Percentiles rank a stretch among this genome's conserved stretches.
Conservation (phyloP, 2,888 invertebrate species). For the Ramazzottius varieornatus region DNA sequence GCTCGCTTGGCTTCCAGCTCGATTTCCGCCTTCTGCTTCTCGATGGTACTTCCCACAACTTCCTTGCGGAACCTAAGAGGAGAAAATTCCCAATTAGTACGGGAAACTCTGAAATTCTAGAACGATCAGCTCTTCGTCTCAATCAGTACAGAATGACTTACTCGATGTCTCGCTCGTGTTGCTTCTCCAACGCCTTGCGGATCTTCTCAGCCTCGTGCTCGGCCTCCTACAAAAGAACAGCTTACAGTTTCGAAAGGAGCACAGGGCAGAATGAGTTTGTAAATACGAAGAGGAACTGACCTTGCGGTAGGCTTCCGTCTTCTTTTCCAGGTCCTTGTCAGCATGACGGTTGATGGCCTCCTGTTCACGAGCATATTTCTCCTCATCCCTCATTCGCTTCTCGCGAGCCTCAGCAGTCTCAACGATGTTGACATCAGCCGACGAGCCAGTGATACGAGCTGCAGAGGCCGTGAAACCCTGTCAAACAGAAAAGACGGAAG, state of each 20-base stretch:
- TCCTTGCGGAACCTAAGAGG: background rate
- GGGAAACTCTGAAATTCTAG: background rate
- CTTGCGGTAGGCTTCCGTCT: background rate
- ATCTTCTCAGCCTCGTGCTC: background rate
- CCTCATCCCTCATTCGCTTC: background rate
- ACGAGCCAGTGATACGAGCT: background rate
- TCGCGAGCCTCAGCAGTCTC: background rate
- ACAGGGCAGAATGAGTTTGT: background rate
- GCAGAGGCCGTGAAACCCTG: background rate
- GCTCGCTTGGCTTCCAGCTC: background rate
- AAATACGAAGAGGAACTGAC: background rate
- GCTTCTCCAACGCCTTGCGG: slow-evolving; percentile 1
- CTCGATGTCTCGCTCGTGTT: background rate
- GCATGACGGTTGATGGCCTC: background rate
- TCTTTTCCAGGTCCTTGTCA: background rate
- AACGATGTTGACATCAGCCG: background rate
- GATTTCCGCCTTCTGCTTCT: background rate
- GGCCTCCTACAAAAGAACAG: no score
- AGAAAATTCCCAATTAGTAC: no score
- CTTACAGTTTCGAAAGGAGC: background rate
- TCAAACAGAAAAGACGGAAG: background rate
- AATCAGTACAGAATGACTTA: background rate
- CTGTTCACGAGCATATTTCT: background rate
- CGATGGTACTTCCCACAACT: background rate
- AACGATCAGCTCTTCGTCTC: background rate